Evolutionary conservation across 2,113 vertebrate species (phyloP), one percentile per base, ranked within the genome.

Genomic region (Puntigrus tetrazona): DNA sequence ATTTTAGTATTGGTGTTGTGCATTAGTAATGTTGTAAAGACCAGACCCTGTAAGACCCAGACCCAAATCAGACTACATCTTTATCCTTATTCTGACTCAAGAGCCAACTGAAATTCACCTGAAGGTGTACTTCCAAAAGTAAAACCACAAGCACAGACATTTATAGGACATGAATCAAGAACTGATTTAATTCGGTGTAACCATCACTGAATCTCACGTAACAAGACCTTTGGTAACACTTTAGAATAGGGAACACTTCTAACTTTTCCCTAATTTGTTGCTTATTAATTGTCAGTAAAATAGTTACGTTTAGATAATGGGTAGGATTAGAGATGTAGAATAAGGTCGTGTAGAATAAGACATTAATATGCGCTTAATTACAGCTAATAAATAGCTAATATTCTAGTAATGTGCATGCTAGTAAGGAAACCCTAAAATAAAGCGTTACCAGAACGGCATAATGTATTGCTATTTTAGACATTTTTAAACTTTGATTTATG

Each of bases 1-100:
- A 79, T 79, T 63, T 63, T 79, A 20, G 77, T 36, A 59, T 57
- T 59, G 31, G 50, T 14, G 31, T 34, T 57, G 50, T 78, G 52
- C 34, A 57, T 45, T 65, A 45, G 57, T 45, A 36, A 76, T 31
- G 38, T 27, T 43, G 38, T 73, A 76, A 18, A 76, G 45, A 76
- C 73, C 25, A 72, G 36, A 41, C 36, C 31, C 69, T 38, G 34
- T 72, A 72, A 41, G 38, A 72, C 69, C 20, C 41, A 75, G 27
- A 76, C 25, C 8, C 69, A 73, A 45, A 43, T 73, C 36, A 45
- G 22, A 27, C 69, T 73, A 73, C 20, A 73, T 70, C 22, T 73
- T 73, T 45, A 14, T 41, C n/a, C 69, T 16, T 72, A 25, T 45
- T 43, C 38, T 73, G n/a, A 69, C 20, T 69, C 65, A 69, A 45